Evolutionary conservation across 2,113 vertebrate genomes (phyloP), one percentile per base, ranked within the genome.

Genomic region (Limnothrissa miodon): DNA sequence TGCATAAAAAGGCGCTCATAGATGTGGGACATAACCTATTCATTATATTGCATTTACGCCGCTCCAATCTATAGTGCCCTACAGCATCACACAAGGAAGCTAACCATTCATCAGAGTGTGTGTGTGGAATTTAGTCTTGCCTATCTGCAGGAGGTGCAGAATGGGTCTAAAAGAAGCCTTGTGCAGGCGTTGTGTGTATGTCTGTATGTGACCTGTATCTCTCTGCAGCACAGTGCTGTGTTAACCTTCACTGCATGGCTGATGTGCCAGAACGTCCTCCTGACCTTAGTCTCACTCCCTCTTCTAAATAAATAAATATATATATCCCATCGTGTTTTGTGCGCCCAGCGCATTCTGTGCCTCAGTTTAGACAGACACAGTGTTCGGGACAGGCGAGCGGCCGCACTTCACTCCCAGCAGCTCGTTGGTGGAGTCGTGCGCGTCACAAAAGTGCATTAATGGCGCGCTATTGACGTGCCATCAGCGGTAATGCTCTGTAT

Each of bases 401-500:
- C 66, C 33, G 3, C 10, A 74, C 13, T 74, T 74, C 66, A 74
- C 66, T 74, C 66, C 66, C 29, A 29, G 17, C 66, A 36, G 29
- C 66, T 74, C 33, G 66, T 74, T 70, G 29, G 29, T 33, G 36
- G 36, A 66, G 59, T 74, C 66, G 29, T 36, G 0, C 66, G 13
- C 29, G 25, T 36, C 66, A 74, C 66, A 11, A 74, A 74, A 74
- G 66, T 74, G 66, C 66, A 74, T 74, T 74, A 74, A 74, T 74
- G 66, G 33, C 5, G 66, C 36, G 66, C 66, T 74, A 74, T 74
- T 74, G 66, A 74, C 29, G 66, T 74, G 66, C 66, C 66, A 74
- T 33, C 29, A 33, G 66, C 36, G 29, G 66, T 7, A 48, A 62
- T 74, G 81, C 84, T 80, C 66, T 82, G 83, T 80, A 82, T 83